Percentiles rank a stretch among this genome's conserved stretches.
phyloP scores from a whole-genome alignment of 2,113 vertebrate species.

The Sturnus vulgaris region DNA sequence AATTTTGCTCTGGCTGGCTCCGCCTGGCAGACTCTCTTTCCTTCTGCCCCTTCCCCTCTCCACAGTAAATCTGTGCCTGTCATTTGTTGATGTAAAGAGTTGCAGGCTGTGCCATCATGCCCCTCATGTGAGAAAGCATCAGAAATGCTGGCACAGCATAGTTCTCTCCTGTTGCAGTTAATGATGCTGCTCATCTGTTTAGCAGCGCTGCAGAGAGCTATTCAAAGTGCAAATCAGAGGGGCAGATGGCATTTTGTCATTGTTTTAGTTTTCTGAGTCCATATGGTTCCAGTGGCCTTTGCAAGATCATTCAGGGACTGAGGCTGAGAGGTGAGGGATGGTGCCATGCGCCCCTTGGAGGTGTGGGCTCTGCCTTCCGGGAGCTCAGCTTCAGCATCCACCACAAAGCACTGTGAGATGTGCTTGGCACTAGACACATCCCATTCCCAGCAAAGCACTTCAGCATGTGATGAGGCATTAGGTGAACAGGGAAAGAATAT shows the following conservation, averaged over 20 bases:
- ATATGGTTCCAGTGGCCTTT: neutral
- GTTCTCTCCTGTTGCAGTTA: neutral
- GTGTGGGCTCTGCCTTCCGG: neutral
- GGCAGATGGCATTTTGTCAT: neutral
- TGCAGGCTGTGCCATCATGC: neutral
- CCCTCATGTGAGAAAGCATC: accelerated
- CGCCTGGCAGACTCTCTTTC: neutral
- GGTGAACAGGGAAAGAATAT: neutral
- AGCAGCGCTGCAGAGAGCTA: neutral
- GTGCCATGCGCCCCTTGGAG: neutral
- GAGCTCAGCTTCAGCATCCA: neutral
- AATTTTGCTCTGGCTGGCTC: neutral
- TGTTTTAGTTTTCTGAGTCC: neutral
- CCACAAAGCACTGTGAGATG: neutral
- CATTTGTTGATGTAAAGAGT: neutral
- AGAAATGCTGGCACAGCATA: neutral
- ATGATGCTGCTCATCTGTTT: neutral
- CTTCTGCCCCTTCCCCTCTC: neutral
- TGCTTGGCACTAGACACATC: neutral
- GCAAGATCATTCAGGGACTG: neutral
- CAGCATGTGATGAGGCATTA: neutral
- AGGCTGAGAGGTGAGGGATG: neutral
- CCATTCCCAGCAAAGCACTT: neutral
- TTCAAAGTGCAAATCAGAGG: neutral
- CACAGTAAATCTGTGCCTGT: neutral